phyloP scores from a whole-genome alignment of 2,113 vertebrate species.

The Pteronura brasiliensis region DNA sequence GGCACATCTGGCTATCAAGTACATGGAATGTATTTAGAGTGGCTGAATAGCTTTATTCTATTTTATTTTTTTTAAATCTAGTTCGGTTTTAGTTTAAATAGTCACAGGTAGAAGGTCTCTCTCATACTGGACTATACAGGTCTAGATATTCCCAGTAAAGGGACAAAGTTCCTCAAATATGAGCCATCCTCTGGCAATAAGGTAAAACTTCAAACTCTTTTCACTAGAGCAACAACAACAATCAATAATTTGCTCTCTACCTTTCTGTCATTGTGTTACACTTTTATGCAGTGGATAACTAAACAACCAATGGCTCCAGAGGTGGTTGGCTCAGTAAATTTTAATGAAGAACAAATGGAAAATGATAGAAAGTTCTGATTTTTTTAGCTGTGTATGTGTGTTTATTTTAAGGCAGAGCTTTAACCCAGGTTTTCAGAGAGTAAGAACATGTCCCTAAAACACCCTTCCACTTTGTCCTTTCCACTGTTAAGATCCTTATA shows the following conservation, averaged over 20 bases:
- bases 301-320: not conserved
- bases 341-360: not conserved
- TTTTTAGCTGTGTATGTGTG: not conserved
- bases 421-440: slow-evolving; percentile 35
- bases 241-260: not conserved
- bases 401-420: not conserved
- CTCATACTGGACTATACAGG: not conserved
- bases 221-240: not conserved
- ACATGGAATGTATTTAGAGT: not conserved
- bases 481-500: slow-evolving; percentile 2
- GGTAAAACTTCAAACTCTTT: not conserved
- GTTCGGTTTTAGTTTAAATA: not conserved
- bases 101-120: not conserved
- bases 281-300: not conserved
- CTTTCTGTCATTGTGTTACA: not conserved
- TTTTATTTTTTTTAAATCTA: not conserved
- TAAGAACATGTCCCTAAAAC: slow-evolving; percentile 12
- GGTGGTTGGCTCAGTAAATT: not conserved
- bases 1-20: not conserved
- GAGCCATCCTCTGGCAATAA: not conserved
- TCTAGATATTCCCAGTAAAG: not conserved
- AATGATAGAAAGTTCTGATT: not conserved
- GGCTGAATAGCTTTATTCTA: not conserved
- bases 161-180: not conserved
- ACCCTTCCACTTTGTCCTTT: not conserved